phyloP scores from a whole-genome alignment of 2,888 invertebrate genomes.

The Heteromurus nitidus region DNA sequence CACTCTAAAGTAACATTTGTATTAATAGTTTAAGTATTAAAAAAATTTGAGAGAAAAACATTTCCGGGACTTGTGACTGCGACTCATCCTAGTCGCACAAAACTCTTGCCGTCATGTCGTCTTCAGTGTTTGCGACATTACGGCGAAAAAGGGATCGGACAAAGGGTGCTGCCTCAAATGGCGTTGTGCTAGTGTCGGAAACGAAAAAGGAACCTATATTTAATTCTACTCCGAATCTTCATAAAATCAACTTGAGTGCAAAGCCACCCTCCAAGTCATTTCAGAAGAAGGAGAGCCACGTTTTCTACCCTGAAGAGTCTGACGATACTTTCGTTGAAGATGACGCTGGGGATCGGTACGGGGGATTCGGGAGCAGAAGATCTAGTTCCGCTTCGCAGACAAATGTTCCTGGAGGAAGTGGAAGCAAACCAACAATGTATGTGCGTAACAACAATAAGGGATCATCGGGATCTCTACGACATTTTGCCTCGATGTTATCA shows the following conservation, averaged over 20 bases:
- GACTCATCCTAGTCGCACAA: too few relatives aligned
- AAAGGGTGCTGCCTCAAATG: constrained; percentile 33
- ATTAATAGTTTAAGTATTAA: too few relatives aligned
- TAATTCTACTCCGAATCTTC: constrained; percentile 70
- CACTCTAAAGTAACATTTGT: too few relatives aligned
- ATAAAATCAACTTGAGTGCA: constrained; percentile 59
- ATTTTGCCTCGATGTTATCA: constrained; percentile 62
- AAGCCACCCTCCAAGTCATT: not conserved
- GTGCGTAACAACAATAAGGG: constrained; percentile 29
- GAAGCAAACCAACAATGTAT: too few relatives aligned
- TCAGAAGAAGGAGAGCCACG: too few relatives aligned
- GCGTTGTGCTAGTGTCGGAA: constrained; percentile 43
- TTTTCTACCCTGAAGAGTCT: constrained; percentile 37
- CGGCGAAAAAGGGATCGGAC: constrained; percentile 59
- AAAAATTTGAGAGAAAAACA: too few relatives aligned
- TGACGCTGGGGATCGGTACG: constrained; percentile 18
- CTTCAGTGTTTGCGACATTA: constrained; percentile 69
- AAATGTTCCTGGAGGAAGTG: not conserved
- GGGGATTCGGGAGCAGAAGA: constrained; percentile 41
- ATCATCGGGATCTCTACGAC: constrained; percentile 30
- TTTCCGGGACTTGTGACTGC: too few relatives aligned
- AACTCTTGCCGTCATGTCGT: too few relatives aligned
- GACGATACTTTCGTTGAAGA: constrained; percentile 51
- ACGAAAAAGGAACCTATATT: constrained; percentile 38
- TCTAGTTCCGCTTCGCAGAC: constrained; percentile 36